Conservation (phyloP, 2,113 vertebrate species). For the Calidris pugnax region DNA sequence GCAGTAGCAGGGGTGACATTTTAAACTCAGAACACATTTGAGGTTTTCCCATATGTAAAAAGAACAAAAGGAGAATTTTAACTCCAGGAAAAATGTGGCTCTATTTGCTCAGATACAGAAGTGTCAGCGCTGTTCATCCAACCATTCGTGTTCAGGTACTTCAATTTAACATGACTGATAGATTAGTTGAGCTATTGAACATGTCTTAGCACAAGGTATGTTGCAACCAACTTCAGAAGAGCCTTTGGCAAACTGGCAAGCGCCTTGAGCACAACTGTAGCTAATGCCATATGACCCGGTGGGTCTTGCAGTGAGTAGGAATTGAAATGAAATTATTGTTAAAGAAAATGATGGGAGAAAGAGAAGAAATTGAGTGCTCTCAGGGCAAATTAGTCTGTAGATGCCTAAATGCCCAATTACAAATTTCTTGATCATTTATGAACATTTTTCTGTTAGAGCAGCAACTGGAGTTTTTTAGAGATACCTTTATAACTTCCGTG, state of each 20-base stretch:
- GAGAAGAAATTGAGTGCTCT: not conserved
- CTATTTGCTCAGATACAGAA: not conserved
- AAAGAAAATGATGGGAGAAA: slow-evolving; percentile 10
- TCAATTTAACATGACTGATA: not conserved
- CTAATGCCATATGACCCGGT: not conserved
- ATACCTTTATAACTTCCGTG: not conserved
- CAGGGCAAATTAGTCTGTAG: not conserved
- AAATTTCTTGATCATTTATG: not conserved
- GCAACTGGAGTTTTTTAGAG: not conserved
- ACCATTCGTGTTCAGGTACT: not conserved
- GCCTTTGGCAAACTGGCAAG: not conserved
- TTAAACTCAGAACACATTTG: not conserved
- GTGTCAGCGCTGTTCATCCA: not conserved
- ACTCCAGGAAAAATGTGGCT: not conserved
- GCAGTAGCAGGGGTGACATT: not conserved
- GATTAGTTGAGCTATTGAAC: slow-evolving; percentile 25
- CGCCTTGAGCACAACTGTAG: not conserved
- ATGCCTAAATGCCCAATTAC: not conserved
- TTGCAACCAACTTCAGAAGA: not conserved
- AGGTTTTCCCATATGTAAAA: not conserved
- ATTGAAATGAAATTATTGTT: slow-evolving; percentile 5
- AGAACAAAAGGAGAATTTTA: not conserved
- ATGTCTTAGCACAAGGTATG: not conserved
- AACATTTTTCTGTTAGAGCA: not conserved
- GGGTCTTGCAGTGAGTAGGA: not conserved